Conservation (phyloP, 2,797 vertebrate species). For the Enteromius mattozi region DNA sequence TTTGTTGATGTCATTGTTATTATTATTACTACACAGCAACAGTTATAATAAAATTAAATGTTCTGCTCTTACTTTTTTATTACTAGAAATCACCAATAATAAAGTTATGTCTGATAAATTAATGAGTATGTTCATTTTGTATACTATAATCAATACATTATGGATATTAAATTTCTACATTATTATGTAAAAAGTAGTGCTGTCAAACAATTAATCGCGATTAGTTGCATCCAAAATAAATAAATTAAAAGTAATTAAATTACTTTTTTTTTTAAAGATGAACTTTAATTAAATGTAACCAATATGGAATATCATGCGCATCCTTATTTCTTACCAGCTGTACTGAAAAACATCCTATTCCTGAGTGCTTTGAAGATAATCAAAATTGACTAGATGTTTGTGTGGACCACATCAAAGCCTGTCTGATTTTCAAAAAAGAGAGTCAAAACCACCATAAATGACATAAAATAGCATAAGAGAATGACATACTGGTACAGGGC, state of each 20-base stretch:
- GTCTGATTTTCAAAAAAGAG: slow-evolving; percentile 3
- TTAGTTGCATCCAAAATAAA: no score
- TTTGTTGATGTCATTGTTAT: not conserved
- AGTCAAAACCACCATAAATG: not conserved
- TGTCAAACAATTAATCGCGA: no score
- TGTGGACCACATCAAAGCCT: not conserved
- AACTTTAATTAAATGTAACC: not conserved
- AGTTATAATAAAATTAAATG: not conserved
- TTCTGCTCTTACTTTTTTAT: not conserved
- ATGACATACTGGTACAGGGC: slow-evolving; percentile 93
- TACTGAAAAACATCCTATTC: not conserved
- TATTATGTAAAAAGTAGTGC: not conserved
- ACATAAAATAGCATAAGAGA: slow-evolving; percentile 15
- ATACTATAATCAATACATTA: not conserved
- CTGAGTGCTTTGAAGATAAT: slow-evolving; percentile 11
- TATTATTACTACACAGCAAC: not conserved
- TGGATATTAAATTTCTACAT: not conserved
- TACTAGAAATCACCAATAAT: not conserved
- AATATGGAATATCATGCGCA: not conserved
- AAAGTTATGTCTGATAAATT: not conserved
- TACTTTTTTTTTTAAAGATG: not conserved
- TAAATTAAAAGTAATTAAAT: not conserved
- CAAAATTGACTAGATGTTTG: not conserved
- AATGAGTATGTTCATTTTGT: not conserved
- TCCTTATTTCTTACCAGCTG: not conserved